These are phyloP conservation scores for Melanargia galathea DNA, from an alignment of 2,888 invertebrate species.

Conservation along the genomic window DNA sequence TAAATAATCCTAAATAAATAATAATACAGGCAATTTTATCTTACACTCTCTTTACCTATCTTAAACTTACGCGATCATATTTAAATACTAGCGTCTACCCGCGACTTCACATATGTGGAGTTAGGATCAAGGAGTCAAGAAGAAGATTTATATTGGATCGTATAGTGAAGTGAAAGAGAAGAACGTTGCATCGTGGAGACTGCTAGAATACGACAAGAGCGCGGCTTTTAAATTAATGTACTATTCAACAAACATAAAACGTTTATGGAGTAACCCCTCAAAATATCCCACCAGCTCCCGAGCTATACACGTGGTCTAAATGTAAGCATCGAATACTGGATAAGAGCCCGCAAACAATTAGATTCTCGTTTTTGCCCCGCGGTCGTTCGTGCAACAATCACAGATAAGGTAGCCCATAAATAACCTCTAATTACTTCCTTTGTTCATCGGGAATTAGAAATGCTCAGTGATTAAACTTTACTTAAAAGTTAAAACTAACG, in stretches of 20 bases:
- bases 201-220: too few species aligned
- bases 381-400: conserved; percentile 55
- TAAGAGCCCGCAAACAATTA: conserved; percentile 41
- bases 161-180: too few species aligned
- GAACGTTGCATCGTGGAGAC: too few species aligned
- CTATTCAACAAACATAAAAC: too few species aligned
- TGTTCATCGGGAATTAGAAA: conserved; percentile 43
- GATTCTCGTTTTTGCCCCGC: conserved; percentile 40
- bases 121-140: too few species aligned
- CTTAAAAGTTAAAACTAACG: conserved; percentile 22
- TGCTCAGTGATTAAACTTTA: conserved; percentile 35
- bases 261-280: neutral
- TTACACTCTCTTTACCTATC: too few species aligned
- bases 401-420: conserved; percentile 74
- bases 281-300: neutral
- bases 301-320: conserved; percentile 18
- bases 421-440: conserved; percentile 75
- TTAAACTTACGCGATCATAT: too few species aligned
- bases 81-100: too few species aligned
- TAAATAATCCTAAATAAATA: too few species aligned
- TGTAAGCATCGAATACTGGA: conserved; percentile 31
- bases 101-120: too few species aligned
- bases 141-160: too few species aligned
- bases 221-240: neutral
- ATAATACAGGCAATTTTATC: too few species aligned